These are phyloP conservation scores for Xenopus laevis DNA, from an alignment of 2,113 vertebrate species.

Conservation along the genomic window DNA sequence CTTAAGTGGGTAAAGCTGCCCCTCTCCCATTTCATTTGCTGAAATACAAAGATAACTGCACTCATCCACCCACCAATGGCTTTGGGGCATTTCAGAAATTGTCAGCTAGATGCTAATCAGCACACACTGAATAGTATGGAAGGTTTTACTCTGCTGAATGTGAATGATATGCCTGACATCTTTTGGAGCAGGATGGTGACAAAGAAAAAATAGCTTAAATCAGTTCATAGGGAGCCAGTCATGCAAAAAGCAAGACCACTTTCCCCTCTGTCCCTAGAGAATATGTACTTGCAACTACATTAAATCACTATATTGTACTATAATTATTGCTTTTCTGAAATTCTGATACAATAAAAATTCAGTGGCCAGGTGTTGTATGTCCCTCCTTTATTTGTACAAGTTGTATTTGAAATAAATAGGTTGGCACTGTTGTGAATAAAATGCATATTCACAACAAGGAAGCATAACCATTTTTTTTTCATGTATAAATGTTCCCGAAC, in stretches of 20 bases:
- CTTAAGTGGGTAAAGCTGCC: neutral
- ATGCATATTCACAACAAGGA: too few relatives aligned
- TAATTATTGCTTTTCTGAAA: too few relatives aligned
- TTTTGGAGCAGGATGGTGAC: neutral
- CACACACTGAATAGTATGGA: neutral
- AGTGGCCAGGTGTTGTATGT: too few relatives aligned
- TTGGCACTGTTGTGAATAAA: too few relatives aligned
- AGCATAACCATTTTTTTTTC: too few relatives aligned
- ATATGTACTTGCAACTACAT: neutral
- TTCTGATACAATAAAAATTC: too few relatives aligned
- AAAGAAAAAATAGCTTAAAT: neutral
- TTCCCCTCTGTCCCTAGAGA: neutral
- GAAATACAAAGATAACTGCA: slow-evolving; percentile 3
- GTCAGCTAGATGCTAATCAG: neutral
- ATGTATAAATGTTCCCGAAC: too few relatives aligned
- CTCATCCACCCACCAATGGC: neutral
- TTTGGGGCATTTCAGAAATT: neutral
- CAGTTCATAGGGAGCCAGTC: neutral
- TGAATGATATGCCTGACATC: neutral
- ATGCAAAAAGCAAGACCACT: neutral
- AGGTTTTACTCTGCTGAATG: neutral
- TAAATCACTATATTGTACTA: too few relatives aligned
- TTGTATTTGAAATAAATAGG: too few relatives aligned
- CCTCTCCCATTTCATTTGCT: neutral
- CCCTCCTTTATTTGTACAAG: too few relatives aligned